Conservation (phyloP, 2,797 vertebrate genomes). For the Denticeps clupeoides region DNA sequence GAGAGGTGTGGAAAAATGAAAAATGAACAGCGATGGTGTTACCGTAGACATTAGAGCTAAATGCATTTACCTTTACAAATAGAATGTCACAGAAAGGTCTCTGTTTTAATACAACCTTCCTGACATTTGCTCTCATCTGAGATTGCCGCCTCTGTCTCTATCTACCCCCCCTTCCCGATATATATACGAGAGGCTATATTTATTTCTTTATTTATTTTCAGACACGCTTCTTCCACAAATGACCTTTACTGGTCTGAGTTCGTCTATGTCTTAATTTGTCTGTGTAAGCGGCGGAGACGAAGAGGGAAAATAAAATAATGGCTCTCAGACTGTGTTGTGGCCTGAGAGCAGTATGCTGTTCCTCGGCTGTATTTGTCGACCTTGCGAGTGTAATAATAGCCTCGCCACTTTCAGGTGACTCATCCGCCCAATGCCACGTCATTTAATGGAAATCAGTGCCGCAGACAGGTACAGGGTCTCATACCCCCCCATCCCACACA, state of each 20-base stretch:
- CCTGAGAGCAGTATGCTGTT: too few species aligned
- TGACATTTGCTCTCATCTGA: constrained; percentile 2
- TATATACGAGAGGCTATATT: too few species aligned
- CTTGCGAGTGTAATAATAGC: constrained; percentile 15
- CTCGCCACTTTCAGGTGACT: constrained; percentile 22
- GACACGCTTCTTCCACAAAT: neutral
- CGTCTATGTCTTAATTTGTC: neutral
- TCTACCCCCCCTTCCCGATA: neutral
- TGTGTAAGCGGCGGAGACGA: neutral
- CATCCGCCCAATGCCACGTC: constrained; percentile 13
- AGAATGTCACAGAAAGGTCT: constrained; percentile 18
- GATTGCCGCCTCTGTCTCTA: neutral
- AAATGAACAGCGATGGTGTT: neutral
- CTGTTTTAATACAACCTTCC: constrained; percentile 2
- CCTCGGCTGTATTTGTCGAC: constrained; percentile 5
- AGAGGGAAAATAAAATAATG: neutral
- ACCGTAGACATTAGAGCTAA: neutral
- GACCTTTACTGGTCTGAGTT: neutral
- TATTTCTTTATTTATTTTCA: neutral
- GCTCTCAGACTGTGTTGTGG: too few species aligned
- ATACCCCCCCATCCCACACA: neutral
- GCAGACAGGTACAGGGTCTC: neutral
- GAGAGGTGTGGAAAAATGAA: too few species aligned
- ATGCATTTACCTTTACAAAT: constrained; percentile 1
- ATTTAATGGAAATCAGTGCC: constrained; percentile 21